These are phyloP conservation scores for Halichondria panicea DNA, from an alignment of 37 sponge, comb jelly and placozoan species.

Conservation along the genomic window DNA sequence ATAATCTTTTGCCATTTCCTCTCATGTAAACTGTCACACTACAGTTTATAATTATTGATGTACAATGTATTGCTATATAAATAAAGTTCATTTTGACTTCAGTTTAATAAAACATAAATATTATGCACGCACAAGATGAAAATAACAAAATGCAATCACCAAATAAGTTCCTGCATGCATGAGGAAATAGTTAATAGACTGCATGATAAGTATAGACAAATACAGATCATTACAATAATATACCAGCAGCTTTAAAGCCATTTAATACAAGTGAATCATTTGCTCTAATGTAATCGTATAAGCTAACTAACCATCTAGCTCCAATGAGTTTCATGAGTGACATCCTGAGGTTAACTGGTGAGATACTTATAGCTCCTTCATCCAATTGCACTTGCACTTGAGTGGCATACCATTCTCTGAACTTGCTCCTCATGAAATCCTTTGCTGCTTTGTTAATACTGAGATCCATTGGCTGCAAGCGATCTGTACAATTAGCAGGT, in stretches of 20 bases:
- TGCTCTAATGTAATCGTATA: constrained; percentile 40
- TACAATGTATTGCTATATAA: neutral
- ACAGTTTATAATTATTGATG: neutral
- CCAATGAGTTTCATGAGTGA: constrained; percentile 52
- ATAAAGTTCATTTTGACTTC: neutral
- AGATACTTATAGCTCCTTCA: neutral
- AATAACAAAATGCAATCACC: too few species aligned
- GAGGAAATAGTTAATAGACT: neutral
- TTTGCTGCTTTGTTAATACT: constrained; percentile 56
- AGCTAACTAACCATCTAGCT: constrained; percentile 58
- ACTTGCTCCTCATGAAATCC: constrained; percentile 39
- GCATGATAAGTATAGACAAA: neutral
- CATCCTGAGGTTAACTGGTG: constrained; percentile 12
- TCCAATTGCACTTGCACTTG: constrained; percentile 29
- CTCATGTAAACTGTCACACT: neutral
- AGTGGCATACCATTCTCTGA: constrained; percentile 46
- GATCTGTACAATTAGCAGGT: constrained; percentile 61
- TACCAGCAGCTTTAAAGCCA: constrained; percentile 62
- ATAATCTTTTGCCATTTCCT: constrained; percentile 26
- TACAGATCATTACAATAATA: neutral
- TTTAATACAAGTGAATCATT: constrained; percentile 33
- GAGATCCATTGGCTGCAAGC: constrained; percentile 42
- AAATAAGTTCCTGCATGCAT: too few species aligned
- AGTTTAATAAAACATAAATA: neutral
- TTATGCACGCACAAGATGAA: too few species aligned